Evolutionary conservation across 2,113 vertebrate species (phyloP).

Genomic region (Marmota flaviventris): DNA sequence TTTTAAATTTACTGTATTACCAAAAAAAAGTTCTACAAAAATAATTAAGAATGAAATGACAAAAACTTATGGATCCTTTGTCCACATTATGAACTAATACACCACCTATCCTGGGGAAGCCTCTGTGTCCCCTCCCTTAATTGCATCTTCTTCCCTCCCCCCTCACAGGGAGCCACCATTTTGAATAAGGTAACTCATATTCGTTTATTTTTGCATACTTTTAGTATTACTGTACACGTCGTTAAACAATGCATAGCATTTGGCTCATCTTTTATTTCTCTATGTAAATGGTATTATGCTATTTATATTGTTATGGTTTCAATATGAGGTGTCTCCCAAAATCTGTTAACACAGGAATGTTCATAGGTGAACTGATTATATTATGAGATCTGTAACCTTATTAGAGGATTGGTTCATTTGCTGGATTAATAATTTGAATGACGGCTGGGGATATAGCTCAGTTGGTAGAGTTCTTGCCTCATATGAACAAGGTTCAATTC

Average conservation of each 20-base stretch:
- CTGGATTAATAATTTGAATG: too few species aligned
- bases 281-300: background rate
- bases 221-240: background rate
- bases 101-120: background rate
- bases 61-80: background rate
- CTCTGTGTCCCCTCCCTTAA: background rate
- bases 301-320: too few species aligned
- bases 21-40: background rate
- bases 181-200: background rate
- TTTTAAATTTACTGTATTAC: background rate
- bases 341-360: too few species aligned
- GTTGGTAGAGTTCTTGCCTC: too few species aligned
- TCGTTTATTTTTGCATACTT: background rate
- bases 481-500: too few species aligned
- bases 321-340: too few species aligned
- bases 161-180: background rate
- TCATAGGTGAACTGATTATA: too few species aligned
- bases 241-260: background rate
- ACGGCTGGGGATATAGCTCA: too few species aligned
- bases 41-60: background rate
- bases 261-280: background rate
- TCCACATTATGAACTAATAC: background rate
- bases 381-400: too few species aligned
- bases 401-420: too few species aligned
- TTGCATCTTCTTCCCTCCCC: background rate